Evolutionary conservation across 1,140 invertebrate genomes (phyloP), one percentile per base, ranked within the genome.

Genomic region (Lasioglossum baleicum): DNA sequence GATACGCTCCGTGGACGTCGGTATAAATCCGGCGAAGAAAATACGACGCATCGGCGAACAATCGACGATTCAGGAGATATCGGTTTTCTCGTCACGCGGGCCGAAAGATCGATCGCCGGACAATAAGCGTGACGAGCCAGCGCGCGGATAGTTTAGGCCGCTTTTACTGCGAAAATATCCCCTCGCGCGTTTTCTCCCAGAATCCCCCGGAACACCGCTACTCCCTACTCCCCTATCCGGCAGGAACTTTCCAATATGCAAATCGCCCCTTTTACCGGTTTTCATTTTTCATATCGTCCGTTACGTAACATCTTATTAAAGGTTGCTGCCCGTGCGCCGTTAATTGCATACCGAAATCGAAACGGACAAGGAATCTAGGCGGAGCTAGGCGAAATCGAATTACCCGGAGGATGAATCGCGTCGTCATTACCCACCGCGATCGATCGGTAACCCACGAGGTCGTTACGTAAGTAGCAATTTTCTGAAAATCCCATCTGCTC

Each of bases 11-110:
- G 40, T 51, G 79, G 51, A 60, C 82, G 60, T 26, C 51, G 66
- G 51, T 79, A 60, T 82, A 82, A 85, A 85, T 85, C 61, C 20
- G n/a, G 58, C 66, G 11, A 0, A 61, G 61, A 81, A 78, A 77
- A 72, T 15, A 83, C 53, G 69, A 70, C 40, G 64, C 72, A 65
- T 70, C 71, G 60, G 56, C 60, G 48, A 78, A 75, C 65, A 56
- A 73, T 80, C 73, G 78, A 84, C n/a, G n/a, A n/a, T 74, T 31
- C 69, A 60, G 60, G 42, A 73, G 67, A 70, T 70, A 84, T 81
- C 60, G 53, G 22, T 69, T 85, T 67, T 67, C 48, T 42, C 60
- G 69, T n/a, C 51, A 61, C 53, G 53, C 48, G 7, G 22, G 0
- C 31, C 22, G 20, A 60, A 78, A 75, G 80, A 69, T 61, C 76